Base-by-base conservation (phyloP, 2,888 invertebrate genomes). In the Amphipoea lucens region DNA sequence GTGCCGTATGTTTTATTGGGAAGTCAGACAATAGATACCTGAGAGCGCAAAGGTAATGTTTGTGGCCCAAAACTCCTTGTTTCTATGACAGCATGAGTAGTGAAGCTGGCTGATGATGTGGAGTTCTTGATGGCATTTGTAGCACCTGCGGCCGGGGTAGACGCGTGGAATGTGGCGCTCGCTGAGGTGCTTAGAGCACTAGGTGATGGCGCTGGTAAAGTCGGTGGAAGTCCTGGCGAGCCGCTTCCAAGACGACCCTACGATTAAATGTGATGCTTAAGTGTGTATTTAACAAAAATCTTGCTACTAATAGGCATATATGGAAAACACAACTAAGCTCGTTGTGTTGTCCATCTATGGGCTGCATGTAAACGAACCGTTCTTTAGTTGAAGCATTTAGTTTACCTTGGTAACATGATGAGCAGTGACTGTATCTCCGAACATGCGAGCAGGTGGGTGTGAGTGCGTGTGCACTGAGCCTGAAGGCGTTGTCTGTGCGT, bases 191-290 rank as follows among this genome's bases (percentile, higher is more conserved):
- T 96, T 45, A 97, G 93, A 77, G 97, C 97, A 87, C 97, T 97
- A 29, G 98, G 98, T 51, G 98, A 98, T 0, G 98, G 98, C 0
- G 98, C 98, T 23, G 98, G 98, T 66, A 98, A 93, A 48, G 98
- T 98, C 48, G 98, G 98, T 2, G 98, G 98, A n/a, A 98, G 97
- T 20, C 98, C 98, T 20, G 97, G 97, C 81, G 98, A 96, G 48
- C 95, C 95, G 68, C 87, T 96, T 78, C 96, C 96, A 62, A 97
- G 94, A 67, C 96, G 96, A 88, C 96, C 96, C 97, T 96, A 42
- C 14, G 5, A 57, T 78, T 12, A 0, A 69, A 66, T 51, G 9
- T 73, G 12, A 3, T 29, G 3, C 20, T 12, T 82, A 3, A 54
- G 23, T 54, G 20, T 17, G 4, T 17, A 12, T 42, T 45, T n/a